These are phyloP conservation scores for Protonemura montana DNA, from an alignment of 2,888 invertebrate genomes.

Conservation along the genomic window DNA sequence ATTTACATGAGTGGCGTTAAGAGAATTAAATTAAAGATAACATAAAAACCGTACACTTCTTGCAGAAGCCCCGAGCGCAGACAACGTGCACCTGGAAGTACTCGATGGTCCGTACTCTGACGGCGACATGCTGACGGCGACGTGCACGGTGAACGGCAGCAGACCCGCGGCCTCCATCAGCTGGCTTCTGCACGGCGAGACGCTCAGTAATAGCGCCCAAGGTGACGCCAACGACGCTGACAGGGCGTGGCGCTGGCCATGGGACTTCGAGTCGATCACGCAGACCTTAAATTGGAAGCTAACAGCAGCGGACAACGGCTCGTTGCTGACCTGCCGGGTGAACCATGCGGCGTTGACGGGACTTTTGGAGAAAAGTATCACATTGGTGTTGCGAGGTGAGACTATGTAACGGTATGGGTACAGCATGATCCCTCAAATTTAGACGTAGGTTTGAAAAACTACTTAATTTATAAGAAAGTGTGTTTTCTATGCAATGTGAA, in stretches of 20 bases:
- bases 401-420: too few relatives aligned
- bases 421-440: too few relatives aligned
- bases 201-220: background rate
- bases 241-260: background rate
- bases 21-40: too few relatives aligned
- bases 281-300: background rate
- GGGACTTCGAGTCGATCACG: background rate
- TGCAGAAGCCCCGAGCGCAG: background rate
- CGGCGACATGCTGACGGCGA: background rate
- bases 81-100: too few relatives aligned
- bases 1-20: too few relatives aligned
- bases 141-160: background rate
- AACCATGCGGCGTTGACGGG: background rate
- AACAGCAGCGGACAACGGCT: background rate
- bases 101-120: too few relatives aligned
- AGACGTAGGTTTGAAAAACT: too few relatives aligned
- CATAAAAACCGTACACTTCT: too few relatives aligned
- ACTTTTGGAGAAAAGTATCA: background rate
- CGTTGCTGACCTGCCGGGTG: background rate
- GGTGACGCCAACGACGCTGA: background rate
- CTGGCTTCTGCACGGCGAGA: background rate
- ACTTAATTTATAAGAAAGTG: too few relatives aligned
- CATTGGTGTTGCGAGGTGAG: background rate
- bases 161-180: background rate
- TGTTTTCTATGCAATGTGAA: too few relatives aligned